Base-by-base conservation (phyloP, 2,797 vertebrate species). In the Rhinogobio ventralis region DNA sequence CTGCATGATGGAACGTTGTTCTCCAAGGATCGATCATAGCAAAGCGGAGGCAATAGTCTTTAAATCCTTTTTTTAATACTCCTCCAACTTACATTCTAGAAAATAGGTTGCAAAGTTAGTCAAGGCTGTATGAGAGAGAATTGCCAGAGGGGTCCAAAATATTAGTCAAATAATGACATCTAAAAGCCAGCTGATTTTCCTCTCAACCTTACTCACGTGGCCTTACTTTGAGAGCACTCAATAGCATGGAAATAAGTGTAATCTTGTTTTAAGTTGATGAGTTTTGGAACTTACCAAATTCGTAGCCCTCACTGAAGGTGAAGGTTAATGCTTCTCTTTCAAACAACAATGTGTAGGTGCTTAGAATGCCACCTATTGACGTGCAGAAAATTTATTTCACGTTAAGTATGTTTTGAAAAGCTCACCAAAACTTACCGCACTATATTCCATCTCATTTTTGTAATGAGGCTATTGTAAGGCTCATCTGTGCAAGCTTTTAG, bases 1-100 rank as follows among this genome's bases (percentile, higher is more conserved):
- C 87, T 90, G 89, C 86, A 91, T 93, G 91, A 92, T 93, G 89
- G 89, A 93, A 92, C 91, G 89, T 91, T 92, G 88, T 87, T 91
- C 91, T 92, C 72, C 17, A 62, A 90, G 85, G 90, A 93, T 93
- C 90, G 87, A 91, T 93, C 86, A 74, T 64, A 81, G 66, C 25
- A 69, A 20, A 36, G 55, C 68, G 20, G 67, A 74, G n/a, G 75
- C 46, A 80, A 78, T 60, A 15, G 55, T 11, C 39, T 84, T 83
- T 74, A 64, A 84, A 80, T 66, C 62, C 33, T 36, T 83, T 53
- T 69, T 45, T 64, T 51, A 42, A 75, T 46, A 73, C 67, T 64
- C 60, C 62, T 83, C 6, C 53, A 69, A 73, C 74, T 68, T 67
- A 17, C 25, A 60, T 83, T 57, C 28, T 30, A 25, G 80, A 23